These are phyloP conservation scores for Gastrophysa polygoni DNA, from an alignment of 2,888 invertebrate genomes.

Conservation along the genomic window DNA sequence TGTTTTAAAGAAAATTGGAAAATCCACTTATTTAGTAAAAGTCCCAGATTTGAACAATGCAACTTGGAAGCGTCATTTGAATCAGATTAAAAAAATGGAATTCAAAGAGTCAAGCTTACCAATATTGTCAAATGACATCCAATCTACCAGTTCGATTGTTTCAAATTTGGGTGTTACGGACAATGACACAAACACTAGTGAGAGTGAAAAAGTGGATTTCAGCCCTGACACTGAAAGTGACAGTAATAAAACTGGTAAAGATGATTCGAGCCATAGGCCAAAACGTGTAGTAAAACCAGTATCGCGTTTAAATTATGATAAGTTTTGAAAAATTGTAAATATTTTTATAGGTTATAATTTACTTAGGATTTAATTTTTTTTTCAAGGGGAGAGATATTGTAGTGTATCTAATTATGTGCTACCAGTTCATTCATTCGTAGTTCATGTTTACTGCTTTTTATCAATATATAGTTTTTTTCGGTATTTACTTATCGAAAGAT, in stretches of 20 bases:
- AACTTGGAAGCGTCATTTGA: too few species aligned
- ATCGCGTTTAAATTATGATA: background rate
- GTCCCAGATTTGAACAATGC: too few species aligned
- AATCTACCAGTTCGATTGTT: background rate
- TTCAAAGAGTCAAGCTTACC: background rate
- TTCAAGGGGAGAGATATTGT: background rate
- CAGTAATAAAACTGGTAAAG: background rate
- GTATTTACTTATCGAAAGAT: too few species aligned
- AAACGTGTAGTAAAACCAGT: background rate
- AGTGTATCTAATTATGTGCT: background rate
- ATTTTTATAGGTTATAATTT: background rate
- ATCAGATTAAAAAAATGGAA: background rate
- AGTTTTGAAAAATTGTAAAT: background rate
- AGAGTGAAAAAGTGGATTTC: background rate
- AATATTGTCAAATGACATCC: background rate
- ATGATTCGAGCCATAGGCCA: background rate
- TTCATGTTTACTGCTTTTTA: too few species aligned
- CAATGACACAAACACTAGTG: background rate
- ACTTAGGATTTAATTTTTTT: background rate
- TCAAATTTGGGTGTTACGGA: background rate
- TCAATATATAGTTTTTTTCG: too few species aligned
- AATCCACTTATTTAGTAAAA: too few species aligned
- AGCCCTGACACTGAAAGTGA: background rate
- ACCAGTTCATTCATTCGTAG: background rate
- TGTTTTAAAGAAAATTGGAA: slow-evolving; percentile 15